Percentiles rank a stretch among this genome's conserved stretches.
phyloP scores from a whole-genome alignment of 2,113 vertebrate species.

The Opisthocomus hoazin region DNA sequence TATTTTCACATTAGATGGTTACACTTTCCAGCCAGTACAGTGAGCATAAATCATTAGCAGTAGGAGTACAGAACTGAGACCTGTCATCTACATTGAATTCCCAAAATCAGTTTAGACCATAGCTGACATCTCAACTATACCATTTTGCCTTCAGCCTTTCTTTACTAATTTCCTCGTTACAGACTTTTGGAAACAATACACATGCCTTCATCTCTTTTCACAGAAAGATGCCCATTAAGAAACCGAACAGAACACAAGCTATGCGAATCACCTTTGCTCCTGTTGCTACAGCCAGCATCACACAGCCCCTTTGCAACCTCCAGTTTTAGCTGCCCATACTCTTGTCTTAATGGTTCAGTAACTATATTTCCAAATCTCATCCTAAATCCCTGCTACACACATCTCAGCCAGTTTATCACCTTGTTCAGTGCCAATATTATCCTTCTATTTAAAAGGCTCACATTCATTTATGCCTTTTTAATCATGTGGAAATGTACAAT shows the following conservation, averaged over 20 bases:
- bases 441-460: not conserved
- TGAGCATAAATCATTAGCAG: not conserved
- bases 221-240: not conserved
- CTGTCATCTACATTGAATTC: not conserved
- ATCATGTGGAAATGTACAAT: accelerated
- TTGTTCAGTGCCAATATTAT: not conserved
- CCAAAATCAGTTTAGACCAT: not conserved
- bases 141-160: not conserved
- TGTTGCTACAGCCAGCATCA: not conserved
- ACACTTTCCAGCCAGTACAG: not conserved
- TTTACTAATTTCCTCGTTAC: not conserved
- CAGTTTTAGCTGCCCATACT: not conserved
- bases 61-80: not conserved
- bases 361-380: not conserved
- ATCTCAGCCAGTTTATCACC: not conserved
- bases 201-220: not conserved
- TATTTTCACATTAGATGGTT: not conserved
- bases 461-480: not conserved
- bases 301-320: not conserved
- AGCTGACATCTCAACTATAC: accelerated
- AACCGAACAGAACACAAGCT: not conserved
- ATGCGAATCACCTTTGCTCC: not conserved
- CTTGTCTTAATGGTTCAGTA: not conserved
- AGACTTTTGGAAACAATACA: not conserved
- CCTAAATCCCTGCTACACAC: not conserved